phyloP scores from a whole-genome alignment of 2,888 invertebrate genomes.

The Erebia aethiops region DNA sequence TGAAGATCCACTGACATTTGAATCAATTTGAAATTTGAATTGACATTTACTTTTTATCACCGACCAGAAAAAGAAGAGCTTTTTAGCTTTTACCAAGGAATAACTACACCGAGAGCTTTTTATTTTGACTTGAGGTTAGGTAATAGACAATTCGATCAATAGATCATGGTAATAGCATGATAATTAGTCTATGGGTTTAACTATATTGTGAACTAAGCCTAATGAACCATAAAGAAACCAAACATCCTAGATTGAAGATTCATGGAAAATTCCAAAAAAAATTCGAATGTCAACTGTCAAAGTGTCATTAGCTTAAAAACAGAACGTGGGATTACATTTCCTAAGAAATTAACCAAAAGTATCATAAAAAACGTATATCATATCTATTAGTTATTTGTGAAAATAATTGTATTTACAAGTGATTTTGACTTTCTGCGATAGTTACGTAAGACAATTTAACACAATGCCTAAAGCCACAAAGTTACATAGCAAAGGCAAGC shows the following conservation, averaged over 20 bases:
- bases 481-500: conserved; percentile 70
- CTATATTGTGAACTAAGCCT: too few species aligned
- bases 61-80: too few species aligned
- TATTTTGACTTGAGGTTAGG: conserved; percentile 31
- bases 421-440: not conserved
- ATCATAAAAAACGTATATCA: not conserved
- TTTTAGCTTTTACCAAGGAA: too few species aligned
- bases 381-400: not conserved
- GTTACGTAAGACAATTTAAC: conserved; percentile 12
- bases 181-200: too few species aligned
- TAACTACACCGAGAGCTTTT: too few species aligned
- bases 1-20: conserved; percentile 33
- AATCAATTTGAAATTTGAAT: conserved; percentile 17
- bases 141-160: conserved; percentile 1
- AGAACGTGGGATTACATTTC: conserved; percentile 51
- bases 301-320: conserved; percentile 49
- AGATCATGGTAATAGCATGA: not conserved
- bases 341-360: conserved; percentile 18
- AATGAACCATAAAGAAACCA: conserved; percentile 16
- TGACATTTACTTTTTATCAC: conserved; percentile 56
- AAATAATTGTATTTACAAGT: conserved; percentile 13
- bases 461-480: conserved; percentile 75
- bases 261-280: conserved; percentile 1
- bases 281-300: conserved; percentile 32
- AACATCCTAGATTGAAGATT: not conserved